Base-by-base conservation (phyloP, 2,888 invertebrate species). In the Penaeus monodon region DNA sequence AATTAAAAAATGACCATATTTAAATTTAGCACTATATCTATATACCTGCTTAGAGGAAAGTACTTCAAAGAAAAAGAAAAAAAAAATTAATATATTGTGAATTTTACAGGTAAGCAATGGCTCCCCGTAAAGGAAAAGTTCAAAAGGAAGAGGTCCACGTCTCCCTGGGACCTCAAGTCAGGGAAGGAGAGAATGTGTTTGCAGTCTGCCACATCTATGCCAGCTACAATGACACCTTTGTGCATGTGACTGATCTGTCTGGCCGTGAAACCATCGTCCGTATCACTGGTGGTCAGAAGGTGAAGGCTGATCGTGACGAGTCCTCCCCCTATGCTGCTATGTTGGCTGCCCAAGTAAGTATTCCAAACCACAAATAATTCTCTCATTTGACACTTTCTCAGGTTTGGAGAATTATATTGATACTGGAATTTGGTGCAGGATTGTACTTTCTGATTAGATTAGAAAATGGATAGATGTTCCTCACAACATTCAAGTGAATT, bases 281-380 rank as follows among this genome's bases (percentile, higher is more conserved):
- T 92, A 97, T 99, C 84, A 99, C 99, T 91, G 97, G 98, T 91
- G 98, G 98, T 89, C 99, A 99, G 99, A 99, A 99, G 94, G 99
- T 99, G 78, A 99, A 99, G 94, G 99, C 99, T 91, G 99, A 99
- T 94, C 96, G 99, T 94, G 99, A 99, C 93, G 99, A 99, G 94
- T 98, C 99, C 90, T 99, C 99, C 78, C 99, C 99, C 79, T 99
- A 99, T 93, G 99, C 99, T 92, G 99, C 99, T 95, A 99, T 99
- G 99, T 98, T 99, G 94, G 99, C 99, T 91, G 99, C 99, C 91
- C 99, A 99, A 95, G 97, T 97, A 93, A 92, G 91, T 44, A 93
- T 68, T 44, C 22, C 24, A 14, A 12, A 17, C 14, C 20, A 14
- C 2, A 17, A 12, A 33, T 27, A 20, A 20, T 70, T 0, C 14